Base-by-base conservation (phyloP, 2,888 invertebrate species). In the Caenorhabditis virilis region DNA sequence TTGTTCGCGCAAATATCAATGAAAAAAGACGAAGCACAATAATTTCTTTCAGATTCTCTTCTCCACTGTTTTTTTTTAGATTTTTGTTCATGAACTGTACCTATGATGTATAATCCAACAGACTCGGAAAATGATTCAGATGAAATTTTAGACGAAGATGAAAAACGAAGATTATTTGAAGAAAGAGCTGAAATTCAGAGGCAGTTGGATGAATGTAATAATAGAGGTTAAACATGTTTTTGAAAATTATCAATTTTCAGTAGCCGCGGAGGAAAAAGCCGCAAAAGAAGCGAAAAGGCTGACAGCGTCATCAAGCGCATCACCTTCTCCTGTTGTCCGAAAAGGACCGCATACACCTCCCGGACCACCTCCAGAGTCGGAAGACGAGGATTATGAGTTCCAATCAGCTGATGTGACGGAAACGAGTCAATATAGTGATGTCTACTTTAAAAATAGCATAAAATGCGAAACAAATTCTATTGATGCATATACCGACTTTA, bases 111-210 rank as follows among this genome's bases (percentile, higher is more conserved):
- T n/a, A n/a, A n/a, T n/a, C n/a, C n/a, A 36, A 36, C 5, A n/a
- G 36, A 36, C 7, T 9, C 7, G 5, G 15, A 43, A 7, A 15
- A 15, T 5, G 43, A 43, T 43, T 9, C 11, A 11, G 16, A 11
- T 15, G 18, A 16, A 15, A 9, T 7, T 18, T 7, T 26, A 27
- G 18, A 46, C 33, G 27, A 16, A 13, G 27, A 46, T 33, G 26
- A 25, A 35, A 36, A 16, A 16, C 23, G 18, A 20, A 49, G 5
- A 25, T 38, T 49, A 16, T 7, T 16, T 4, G 16, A 26, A 11
- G 49, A 36, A 25, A 23, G 49, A 23, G 26, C 23, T 7, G n/a
- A 23, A 26, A 49, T 49, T 26, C 18, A 38, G 6, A 5, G 38
- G 16, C 36, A 49, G 16, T 23, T 49, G 11, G 39, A 26, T 5